phyloP scores from a whole-genome alignment of 2,888 invertebrate species.

The Diachrysia chrysitis region DNA sequence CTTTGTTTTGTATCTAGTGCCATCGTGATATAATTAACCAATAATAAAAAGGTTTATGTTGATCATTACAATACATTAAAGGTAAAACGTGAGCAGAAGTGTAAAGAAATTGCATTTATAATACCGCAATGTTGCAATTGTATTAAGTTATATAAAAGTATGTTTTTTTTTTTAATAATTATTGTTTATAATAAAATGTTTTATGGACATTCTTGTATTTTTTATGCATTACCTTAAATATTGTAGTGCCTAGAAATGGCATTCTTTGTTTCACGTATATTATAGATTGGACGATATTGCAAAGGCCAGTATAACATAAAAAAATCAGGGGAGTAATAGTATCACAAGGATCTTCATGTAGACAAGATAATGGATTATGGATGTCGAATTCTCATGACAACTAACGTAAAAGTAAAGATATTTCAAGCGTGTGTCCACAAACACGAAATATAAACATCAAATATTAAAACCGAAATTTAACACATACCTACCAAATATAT shows the following conservation, averaged over 20 bases:
- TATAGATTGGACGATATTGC: too few species aligned
- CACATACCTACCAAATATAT: too few species aligned
- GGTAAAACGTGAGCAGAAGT: conserved; percentile 60
- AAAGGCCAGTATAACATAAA: too few species aligned
- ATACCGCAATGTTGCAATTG: conserved; percentile 83
- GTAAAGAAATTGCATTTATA: conserved; percentile 83
- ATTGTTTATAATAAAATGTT: conserved; percentile 89
- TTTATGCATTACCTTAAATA: background rate
- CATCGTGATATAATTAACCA: conserved; percentile 3
- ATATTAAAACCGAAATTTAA: too few species aligned
- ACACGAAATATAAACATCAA: too few species aligned
- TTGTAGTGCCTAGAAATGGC: background rate
- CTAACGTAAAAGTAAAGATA: too few species aligned
- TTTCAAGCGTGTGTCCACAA: too few species aligned
- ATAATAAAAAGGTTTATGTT: conserved; percentile 38
- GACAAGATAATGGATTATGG: too few species aligned
- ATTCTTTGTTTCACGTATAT: too few species aligned
- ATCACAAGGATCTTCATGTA: too few species aligned
- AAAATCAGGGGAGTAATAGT: too few species aligned
- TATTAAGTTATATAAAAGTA: conserved; percentile 77
- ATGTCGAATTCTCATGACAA: too few species aligned
- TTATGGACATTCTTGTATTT: conserved; percentile 65
- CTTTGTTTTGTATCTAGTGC: background rate
- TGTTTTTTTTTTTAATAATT: conserved; percentile 85
- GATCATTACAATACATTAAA: conserved; percentile 44